Base-by-base conservation (phyloP, 2,888 invertebrate species). In the Ashinkailepas kermadecensis region DNA sequence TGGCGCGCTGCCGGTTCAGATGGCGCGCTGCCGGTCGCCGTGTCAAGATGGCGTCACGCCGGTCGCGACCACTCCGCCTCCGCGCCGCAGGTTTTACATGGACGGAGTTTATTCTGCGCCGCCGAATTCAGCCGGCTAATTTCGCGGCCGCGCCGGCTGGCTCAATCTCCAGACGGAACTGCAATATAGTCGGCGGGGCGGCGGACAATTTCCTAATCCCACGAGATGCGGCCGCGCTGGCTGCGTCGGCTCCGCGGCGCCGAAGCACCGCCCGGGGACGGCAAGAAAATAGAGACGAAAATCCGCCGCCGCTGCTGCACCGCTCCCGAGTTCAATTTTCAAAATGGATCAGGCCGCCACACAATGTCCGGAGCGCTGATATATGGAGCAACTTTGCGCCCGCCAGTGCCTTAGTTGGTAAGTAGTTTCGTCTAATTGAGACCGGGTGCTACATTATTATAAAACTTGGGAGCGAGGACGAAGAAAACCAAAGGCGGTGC, bases 371-470 rank as follows among this genome's bases (percentile, higher is more conserved):
- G 21, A 18, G 56, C 54, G 74, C 54, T 74, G 74, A 74, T 74
- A 56, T 74, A 74, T 21, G 74, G 74, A 21, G 11, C 74, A 74
- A 74, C 74, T 74, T 74, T 74, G 54, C 56, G 74, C 74, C 74
- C 74, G 56, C 74, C 21, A 56, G 54, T 54, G 54, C 56, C 21
- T 56, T 74, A 74, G 74, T 74, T 74, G 74, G 56, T 74, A 74
- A 74, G 74, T 74, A 74, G 74, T 74, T 74, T 74, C 74, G 74
- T 74, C 74, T 74, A 74, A 74, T 74, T 74, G 74, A 56, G 54
- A 56, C 74, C 56, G 18, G 74, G 74, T 56, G 74, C 54, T 54
- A 56, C 56, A 74, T 74, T 74, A 74, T 74, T 74, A 74, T 74
- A 39, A 54, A 74, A 74, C 54, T 74, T 74, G 3, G 74, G 39